These are phyloP conservation scores for Grammomys dolichurus DNA, from an alignment of 2,113 vertebrate genomes.

Conservation along the genomic window DNA sequence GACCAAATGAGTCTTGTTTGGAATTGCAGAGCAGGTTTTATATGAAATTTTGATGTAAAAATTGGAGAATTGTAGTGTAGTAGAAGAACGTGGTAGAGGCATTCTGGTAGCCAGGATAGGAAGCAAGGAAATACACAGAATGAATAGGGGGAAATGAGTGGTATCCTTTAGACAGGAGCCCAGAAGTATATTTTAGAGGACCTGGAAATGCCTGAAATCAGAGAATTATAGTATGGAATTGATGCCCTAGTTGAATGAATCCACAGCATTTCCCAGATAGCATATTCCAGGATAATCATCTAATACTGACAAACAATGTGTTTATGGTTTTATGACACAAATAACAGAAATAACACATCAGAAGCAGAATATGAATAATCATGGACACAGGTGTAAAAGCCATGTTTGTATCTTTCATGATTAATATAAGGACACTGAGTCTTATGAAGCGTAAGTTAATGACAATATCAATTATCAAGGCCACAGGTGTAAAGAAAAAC, in stretches of 20 bases:
- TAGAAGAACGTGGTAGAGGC: neutral
- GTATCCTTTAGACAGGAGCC: neutral
- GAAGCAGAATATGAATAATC: too few species aligned
- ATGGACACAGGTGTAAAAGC: too few species aligned
- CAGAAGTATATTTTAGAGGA: neutral
- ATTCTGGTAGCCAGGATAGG: neutral
- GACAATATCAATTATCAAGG: neutral
- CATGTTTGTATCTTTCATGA: conserved; percentile 34
- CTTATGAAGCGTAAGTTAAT: conserved; percentile 29
- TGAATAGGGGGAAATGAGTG: neutral
- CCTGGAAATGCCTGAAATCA: neutral
- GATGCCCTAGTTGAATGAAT: neutral
- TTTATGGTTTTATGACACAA: neutral
- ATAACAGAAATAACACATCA: neutral
- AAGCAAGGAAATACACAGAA: neutral
- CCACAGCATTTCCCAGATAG: neutral
- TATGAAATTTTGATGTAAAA: neutral
- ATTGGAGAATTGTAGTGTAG: neutral
- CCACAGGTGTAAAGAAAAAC: neutral
- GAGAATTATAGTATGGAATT: neutral
- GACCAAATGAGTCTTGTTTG: neutral
- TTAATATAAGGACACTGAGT: conserved; percentile 27
- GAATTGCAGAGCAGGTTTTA: neutral
- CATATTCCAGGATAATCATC: neutral
- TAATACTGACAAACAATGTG: neutral